phyloP scores from a whole-genome alignment of 2,113 vertebrate species.

The Empidonax alnorum region DNA sequence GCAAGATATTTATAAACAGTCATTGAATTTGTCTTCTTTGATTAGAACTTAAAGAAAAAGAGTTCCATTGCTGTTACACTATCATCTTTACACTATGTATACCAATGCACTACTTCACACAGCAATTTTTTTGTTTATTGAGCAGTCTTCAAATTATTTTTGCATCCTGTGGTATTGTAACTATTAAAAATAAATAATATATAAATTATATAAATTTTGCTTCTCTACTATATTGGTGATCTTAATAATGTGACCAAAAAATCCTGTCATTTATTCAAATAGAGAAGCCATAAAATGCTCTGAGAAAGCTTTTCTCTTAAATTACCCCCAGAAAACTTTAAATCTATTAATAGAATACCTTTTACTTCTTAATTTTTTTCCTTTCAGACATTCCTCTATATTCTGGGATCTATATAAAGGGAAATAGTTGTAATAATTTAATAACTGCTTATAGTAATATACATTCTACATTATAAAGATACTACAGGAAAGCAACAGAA shows the following conservation, averaged over 20 bases:
- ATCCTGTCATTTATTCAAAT: accelerated
- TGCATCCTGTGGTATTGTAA: not conserved
- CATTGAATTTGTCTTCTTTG: conserved; percentile 45
- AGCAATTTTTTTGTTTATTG: not conserved
- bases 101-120: not conserved
- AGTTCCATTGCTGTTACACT: conserved; percentile 47
- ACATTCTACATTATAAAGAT: not conserved
- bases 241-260: not conserved
- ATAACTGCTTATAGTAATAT: not conserved
- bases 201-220: not conserved
- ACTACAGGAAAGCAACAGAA: not conserved
- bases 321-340: not conserved
- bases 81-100: conserved; percentile 39
- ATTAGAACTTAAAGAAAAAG: conserved; percentile 39
- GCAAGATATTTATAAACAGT: conserved; percentile 15
- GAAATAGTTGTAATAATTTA: not conserved
- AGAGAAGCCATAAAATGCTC: not conserved
- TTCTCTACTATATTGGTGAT: not conserved
- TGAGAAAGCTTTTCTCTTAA: not conserved
- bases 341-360: not conserved
- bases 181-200: not conserved
- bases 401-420: not conserved
- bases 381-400: not conserved
- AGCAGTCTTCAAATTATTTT: not conserved
- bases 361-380: not conserved